Base-by-base conservation (phyloP, 2,113 vertebrate species). In the Brachionichthys hirsutus region DNA sequence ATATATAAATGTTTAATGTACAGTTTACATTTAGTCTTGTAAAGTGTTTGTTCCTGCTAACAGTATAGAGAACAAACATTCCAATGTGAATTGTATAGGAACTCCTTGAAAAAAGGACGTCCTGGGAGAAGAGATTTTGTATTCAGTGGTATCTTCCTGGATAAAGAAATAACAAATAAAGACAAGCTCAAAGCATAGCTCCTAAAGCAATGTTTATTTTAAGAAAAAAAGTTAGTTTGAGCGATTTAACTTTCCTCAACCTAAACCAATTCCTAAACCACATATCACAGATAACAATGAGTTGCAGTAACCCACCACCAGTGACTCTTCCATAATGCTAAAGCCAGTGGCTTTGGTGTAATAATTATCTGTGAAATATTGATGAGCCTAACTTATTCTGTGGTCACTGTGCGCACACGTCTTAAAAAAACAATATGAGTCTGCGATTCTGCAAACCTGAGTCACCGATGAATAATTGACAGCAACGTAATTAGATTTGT, bases 321-420 rank as follows among this genome's bases (percentile, higher is more conserved):
- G 51, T 9, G 1, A 42, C 20, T 84, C 73, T 78, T 54, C 67
- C 44, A 64, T 64, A 85, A 81, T 87, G 89, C 88, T 85, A 87
- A 87, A 86, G 71, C 68, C 71, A 49, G 50, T 41, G 83, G 81
- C 83, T 76, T 79, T 71, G 72, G 75, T 74, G 78, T 85, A 78
- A 88, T 90, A 90, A 91, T 91, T 86, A 88, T 72, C 78, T 72
- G 81, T 91, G 47, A 91, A 91, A 91, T 90, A 91, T 91, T 89
- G 77, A 92, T 90, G 86, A 51, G 13, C 58, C 55, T 81, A 86
- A 87, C 83, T 81, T 82, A 75, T 78, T 58, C 78, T 83, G 78
- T 82, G 82, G 80, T 80, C 77, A 46, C 70, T 65, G 59, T 52
- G 40, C 73, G 73, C 72, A 38, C 65, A n/a, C n/a, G 82, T 66